These are phyloP conservation scores for Brenthis daphne DNA, from an alignment of 2,888 invertebrate species.

Conservation along the genomic window DNA sequence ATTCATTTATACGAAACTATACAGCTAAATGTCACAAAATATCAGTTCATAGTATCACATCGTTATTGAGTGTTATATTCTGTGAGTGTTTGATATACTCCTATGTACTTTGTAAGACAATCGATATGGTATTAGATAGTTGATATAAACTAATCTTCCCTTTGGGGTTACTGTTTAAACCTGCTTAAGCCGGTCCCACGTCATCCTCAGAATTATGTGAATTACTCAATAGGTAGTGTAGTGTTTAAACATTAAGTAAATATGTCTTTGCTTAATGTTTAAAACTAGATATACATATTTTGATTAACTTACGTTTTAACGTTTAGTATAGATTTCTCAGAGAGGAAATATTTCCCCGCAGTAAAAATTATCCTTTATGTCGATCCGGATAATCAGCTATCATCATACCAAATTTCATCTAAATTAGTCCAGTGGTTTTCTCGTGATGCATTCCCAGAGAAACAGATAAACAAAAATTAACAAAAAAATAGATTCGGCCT, in stretches of 20 bases:
- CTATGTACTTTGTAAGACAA: slow-evolving; percentile 2
- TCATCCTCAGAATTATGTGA: slow-evolving; percentile 6
- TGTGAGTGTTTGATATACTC: not conserved
- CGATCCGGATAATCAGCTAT: too few relatives aligned
- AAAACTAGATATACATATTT: too few relatives aligned
- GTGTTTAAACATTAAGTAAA: not conserved
- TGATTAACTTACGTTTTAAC: too few relatives aligned
- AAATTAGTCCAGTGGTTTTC: too few relatives aligned
- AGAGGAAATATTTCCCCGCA: too few relatives aligned
- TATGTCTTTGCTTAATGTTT: not conserved
- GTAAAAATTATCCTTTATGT: too few relatives aligned
- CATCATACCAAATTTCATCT: too few relatives aligned
- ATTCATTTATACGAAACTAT: too few relatives aligned
- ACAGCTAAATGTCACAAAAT: not conserved
- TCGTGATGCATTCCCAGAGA: too few relatives aligned
- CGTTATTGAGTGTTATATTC: not conserved
- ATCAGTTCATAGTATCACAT: not conserved
- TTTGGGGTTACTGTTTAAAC: slow-evolving; percentile 8
- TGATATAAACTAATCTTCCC: slow-evolving; percentile 7
- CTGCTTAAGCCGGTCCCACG: not conserved
- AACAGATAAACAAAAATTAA: too few relatives aligned
- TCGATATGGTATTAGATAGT: slow-evolving; percentile 11
- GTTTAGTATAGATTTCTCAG: too few relatives aligned
- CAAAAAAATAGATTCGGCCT: too few relatives aligned
- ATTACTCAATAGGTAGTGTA: not conserved